These are phyloP conservation scores for Scomber colias DNA, from an alignment of 2,113 vertebrate species.

Conservation along the genomic window DNA sequence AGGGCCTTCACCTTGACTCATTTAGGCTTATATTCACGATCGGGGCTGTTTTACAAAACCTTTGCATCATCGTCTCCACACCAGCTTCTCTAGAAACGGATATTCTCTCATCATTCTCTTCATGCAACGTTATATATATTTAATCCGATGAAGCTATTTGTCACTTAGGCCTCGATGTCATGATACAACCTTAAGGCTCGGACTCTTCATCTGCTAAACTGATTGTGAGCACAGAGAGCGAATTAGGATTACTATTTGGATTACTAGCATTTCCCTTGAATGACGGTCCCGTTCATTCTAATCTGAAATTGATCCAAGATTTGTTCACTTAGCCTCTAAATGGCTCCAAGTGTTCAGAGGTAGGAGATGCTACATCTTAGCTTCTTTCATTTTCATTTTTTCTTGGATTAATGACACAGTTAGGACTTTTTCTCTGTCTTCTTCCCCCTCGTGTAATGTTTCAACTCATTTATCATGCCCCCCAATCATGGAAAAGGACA, in stretches of 20 bases:
- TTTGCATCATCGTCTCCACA: conserved; percentile 16
- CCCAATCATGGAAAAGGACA: neutral
- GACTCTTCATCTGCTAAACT: conserved; percentile 36
- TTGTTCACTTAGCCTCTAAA: conserved; percentile 17
- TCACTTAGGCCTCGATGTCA: conserved; percentile 40
- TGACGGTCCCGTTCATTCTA: conserved; percentile 52
- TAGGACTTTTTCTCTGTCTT: no score
- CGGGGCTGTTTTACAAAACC: conserved; percentile 17
- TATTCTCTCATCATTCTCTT: conserved; percentile 7
- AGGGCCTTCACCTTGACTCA: conserved; percentile 15
- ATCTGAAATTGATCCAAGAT: conserved; percentile 68
- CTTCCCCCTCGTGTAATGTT: no score
- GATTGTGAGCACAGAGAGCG: conserved; percentile 35
- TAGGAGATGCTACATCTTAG: no score
- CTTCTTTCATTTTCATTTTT: no score
- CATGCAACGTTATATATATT: conserved; percentile 25
- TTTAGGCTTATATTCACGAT: neutral
- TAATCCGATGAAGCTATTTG: conserved; percentile 21
- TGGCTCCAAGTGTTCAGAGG: no score
- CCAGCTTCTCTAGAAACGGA: conserved; percentile 4
- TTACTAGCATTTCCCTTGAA: conserved; percentile 56
- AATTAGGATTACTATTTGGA: conserved; percentile 72
- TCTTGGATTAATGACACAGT: no score
- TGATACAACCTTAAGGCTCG: conserved; percentile 19
- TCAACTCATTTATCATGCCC: neutral